phyloP scores from a whole-genome alignment of 2,113 vertebrate species.

The Cynoglossus semilaevis region DNA sequence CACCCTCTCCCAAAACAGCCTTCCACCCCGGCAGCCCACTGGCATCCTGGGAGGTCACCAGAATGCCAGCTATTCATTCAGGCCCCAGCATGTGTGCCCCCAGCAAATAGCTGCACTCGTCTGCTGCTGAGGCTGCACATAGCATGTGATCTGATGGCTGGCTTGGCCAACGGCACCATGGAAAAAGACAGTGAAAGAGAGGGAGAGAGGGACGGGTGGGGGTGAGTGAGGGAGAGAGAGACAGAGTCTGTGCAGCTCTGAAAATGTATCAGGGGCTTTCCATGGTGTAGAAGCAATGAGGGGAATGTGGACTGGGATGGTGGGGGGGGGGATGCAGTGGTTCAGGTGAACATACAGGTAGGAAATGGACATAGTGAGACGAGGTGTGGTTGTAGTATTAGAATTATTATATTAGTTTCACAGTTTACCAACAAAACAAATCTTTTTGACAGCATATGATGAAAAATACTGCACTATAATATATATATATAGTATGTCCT shows the following conservation, averaged over 20 bases:
- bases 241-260: conserved; percentile 56
- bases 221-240: conserved; percentile 25
- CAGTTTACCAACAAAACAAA: too few relatives aligned
- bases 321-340: conserved; percentile 1
- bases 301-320: conserved; percentile 45
- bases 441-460: too few relatives aligned
- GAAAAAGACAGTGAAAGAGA: conserved; percentile 45
- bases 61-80: conserved; percentile 68
- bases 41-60: conserved; percentile 67
- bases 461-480: too few relatives aligned
- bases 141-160: conserved; percentile 70
- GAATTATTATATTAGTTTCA: too few relatives aligned
- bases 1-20: conserved; percentile 66
- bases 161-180: conserved; percentile 57
- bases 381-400: not conserved
- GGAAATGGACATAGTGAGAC: conserved; percentile 10
- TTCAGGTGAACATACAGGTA: not conserved
- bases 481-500: too few relatives aligned
- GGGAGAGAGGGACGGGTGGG: not conserved
- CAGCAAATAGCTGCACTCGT: conserved; percentile 67
- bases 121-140: conserved; percentile 77
- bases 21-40: conserved; percentile 30
- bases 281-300: conserved; percentile 54
- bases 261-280: conserved; percentile 68
- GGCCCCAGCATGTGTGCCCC: conserved; percentile 60